A percentile compares a stretch with the other conserved stretches of the same genome.
These are phyloP conservation scores for Heliconius hortense DNA, from an alignment of 2,888 invertebrate genomes.

Conservation along the genomic window DNA sequence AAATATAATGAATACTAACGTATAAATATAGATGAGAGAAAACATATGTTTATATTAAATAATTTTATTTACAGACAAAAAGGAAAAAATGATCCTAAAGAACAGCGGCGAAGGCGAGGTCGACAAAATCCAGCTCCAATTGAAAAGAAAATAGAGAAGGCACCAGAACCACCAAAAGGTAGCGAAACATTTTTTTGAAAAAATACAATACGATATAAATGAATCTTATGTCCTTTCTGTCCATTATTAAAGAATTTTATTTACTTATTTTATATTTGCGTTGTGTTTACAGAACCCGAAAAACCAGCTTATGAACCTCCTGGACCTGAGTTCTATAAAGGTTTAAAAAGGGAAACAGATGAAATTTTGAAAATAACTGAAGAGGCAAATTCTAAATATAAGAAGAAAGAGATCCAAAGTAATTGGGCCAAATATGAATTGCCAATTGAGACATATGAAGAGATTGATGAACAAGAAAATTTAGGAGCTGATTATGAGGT, in stretches of 20 bases:
- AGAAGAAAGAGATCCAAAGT: constrained; percentile 76
- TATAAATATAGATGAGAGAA: too few species aligned
- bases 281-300: constrained; percentile 54
- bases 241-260: not conserved
- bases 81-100: constrained; percentile 64
- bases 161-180: constrained; percentile 42
- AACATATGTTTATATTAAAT: not conserved
- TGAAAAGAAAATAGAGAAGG: constrained; percentile 48
- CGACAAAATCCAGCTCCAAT: constrained; percentile 49
- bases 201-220: not conserved
- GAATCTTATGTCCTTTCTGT: not conserved
- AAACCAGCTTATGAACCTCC: constrained; percentile 63
- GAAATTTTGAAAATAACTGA: constrained; percentile 75
- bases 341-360: constrained; percentile 71
- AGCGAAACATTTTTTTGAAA: not conserved
- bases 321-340: constrained; percentile 70
- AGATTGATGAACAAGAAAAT: constrained; percentile 70
- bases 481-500: constrained; percentile 79
- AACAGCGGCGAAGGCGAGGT: constrained; percentile 63
- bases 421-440: constrained; percentile 79
- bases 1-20: constrained; percentile 42
- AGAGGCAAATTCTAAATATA: constrained; percentile 70
- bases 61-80: constrained; percentile 56
- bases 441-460: constrained; percentile 74
- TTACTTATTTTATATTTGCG: not conserved